These are phyloP conservation scores for Pseudococcus longispinus DNA, from an alignment of 2,888 invertebrate species.

Conservation along the genomic window DNA sequence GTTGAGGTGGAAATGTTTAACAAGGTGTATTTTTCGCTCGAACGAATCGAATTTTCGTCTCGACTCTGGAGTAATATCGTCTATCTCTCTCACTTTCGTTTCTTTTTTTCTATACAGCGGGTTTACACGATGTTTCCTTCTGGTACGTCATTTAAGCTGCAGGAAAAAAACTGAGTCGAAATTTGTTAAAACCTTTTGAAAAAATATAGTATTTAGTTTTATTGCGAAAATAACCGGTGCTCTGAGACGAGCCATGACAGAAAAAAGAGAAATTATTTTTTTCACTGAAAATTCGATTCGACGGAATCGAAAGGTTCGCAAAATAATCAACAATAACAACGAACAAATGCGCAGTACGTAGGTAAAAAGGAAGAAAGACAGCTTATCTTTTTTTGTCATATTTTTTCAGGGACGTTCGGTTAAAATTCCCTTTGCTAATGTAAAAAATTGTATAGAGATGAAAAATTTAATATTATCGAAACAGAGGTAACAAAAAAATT, in stretches of 20 bases:
- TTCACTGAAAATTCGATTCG: not conserved
- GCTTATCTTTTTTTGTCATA: not conserved
- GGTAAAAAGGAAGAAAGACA: not conserved
- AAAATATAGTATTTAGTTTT: not conserved
- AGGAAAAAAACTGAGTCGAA: not conserved
- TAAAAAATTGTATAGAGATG: no score
- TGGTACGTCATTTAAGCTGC: not conserved
- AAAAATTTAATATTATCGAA: no score
- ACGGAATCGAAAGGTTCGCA: not conserved
- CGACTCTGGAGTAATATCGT: not conserved
- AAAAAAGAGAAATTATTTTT: not conserved
- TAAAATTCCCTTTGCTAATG: not conserved
- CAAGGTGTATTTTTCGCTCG: constrained; percentile 22
- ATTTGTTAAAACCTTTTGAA: not conserved
- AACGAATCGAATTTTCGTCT: constrained; percentile 16
- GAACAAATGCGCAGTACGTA: not conserved
- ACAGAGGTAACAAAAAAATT: no score
- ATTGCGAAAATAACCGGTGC: not conserved
- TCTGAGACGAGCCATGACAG: not conserved
- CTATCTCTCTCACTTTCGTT: not conserved
- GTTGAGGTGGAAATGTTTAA: not conserved
- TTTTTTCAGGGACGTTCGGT: not conserved
- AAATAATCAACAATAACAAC: not conserved
- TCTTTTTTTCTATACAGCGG: not conserved
- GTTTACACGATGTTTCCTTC: not conserved